Conservation (phyloP, 2,113 vertebrate species). For the Gallinago paraguaiae region DNA sequence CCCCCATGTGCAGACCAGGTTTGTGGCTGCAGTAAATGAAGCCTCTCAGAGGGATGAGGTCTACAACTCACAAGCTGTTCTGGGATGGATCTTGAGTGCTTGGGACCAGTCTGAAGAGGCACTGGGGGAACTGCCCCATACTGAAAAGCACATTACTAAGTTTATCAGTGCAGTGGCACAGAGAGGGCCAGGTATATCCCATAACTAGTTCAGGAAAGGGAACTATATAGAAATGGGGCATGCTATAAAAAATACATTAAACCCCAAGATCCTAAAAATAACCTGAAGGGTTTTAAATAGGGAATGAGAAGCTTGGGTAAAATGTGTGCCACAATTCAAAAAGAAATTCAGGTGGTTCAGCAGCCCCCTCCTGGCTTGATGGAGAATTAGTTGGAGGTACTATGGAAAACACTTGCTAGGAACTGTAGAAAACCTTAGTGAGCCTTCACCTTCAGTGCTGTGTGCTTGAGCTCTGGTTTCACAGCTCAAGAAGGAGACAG, state of each 20-base stretch:
- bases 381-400: background rate
- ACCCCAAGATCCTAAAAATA: background rate
- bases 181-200: background rate
- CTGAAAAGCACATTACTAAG: background rate
- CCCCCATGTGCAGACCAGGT: background rate
- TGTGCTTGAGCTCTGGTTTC: background rate
- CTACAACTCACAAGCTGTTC: background rate
- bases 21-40: background rate
- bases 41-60: background rate
- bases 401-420: background rate
- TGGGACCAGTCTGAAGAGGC: background rate
- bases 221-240: background rate
- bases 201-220: background rate
- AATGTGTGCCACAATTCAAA: background rate
- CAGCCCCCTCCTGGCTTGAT: background rate
- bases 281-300: background rate
- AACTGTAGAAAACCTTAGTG: background rate
- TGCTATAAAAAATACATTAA: background rate
- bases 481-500: background rate
- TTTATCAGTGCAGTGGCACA: background rate
- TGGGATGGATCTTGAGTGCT: background rate
- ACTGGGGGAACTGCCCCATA: background rate
- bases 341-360: background rate
- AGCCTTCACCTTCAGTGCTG: background rate
- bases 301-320: background rate